Conservation (phyloP, 2,113 vertebrate genomes). For the Marmota flaviventris region DNA sequence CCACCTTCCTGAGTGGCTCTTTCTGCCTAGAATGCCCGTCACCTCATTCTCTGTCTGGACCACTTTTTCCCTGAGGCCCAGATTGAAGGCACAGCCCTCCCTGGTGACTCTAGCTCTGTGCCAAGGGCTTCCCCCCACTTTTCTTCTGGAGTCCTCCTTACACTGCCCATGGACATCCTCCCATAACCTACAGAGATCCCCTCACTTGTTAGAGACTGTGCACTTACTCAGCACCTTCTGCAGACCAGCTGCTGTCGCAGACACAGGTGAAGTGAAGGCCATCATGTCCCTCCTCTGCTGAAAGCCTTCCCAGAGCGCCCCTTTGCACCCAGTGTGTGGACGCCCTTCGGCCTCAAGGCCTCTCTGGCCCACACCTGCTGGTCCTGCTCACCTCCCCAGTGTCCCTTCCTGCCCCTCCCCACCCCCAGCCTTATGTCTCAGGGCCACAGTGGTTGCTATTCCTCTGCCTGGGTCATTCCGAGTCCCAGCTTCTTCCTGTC, state of each 20-base stretch:
- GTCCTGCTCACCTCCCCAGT: background rate
- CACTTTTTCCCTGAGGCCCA: background rate
- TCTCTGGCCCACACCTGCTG: no score
- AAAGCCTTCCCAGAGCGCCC: background rate
- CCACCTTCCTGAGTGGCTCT: background rate
- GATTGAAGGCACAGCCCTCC: background rate
- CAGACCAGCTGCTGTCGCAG: background rate
- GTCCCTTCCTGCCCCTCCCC: background rate
- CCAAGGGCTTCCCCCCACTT: no score
- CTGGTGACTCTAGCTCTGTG: rapidly evolving
- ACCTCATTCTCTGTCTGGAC: background rate
- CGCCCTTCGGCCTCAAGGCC: background rate
- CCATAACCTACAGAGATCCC: background rate
- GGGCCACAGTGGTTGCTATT: background rate
- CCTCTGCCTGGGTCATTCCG: background rate
- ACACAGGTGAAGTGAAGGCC: background rate
- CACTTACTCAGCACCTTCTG: background rate
- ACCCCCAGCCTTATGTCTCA: background rate
- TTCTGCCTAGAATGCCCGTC: background rate
- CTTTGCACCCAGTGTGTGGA: background rate
- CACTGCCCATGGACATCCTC: rapidly evolving
- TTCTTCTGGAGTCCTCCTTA: background rate
- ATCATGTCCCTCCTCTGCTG: background rate
- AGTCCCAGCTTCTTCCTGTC: background rate
- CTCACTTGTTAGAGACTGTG: background rate